Conservation (phyloP, 2,888 invertebrate genomes). For the Chrysodeixis includens region DNA sequence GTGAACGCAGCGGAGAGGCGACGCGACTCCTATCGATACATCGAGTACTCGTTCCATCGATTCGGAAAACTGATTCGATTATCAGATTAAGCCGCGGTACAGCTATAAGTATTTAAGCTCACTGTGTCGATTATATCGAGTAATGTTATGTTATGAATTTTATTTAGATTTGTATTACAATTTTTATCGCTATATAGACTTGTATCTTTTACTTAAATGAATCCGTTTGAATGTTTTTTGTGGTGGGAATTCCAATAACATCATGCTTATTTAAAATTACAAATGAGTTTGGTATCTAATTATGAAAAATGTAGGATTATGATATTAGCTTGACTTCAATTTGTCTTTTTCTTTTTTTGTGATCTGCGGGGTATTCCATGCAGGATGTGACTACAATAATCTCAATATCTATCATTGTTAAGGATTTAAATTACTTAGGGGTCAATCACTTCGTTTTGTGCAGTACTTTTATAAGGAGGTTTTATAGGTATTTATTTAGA, state of each 20-base stretch:
- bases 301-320: constrained; percentile 1
- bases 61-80: constrained; percentile 38
- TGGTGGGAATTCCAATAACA: constrained; percentile 5
- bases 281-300: not conserved
- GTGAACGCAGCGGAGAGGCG: constrained; percentile 34
- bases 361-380: not conserved
- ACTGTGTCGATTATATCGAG: constrained; percentile 33
- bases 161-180: constrained; percentile 12
- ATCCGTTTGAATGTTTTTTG: not conserved
- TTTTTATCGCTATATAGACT: constrained; percentile 14
- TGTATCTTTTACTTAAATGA: not conserved
- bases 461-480: no score
- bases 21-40: no score
- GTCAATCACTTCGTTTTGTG: not conserved
- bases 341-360: not conserved
- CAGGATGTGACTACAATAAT: not conserved
- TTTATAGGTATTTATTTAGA: no score
- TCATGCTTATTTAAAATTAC: constrained; percentile 4
- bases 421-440: not conserved
- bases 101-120: constrained; percentile 35
- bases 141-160: constrained; percentile 14
- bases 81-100: constrained; percentile 36
- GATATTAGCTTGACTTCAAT: not conserved
- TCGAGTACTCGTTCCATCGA: constrained; percentile 18
- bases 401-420: not conserved